These are phyloP conservation scores for Dyspetes luteomarginatus DNA, from an alignment of 2,888 invertebrate species.

Conservation along the genomic window DNA sequence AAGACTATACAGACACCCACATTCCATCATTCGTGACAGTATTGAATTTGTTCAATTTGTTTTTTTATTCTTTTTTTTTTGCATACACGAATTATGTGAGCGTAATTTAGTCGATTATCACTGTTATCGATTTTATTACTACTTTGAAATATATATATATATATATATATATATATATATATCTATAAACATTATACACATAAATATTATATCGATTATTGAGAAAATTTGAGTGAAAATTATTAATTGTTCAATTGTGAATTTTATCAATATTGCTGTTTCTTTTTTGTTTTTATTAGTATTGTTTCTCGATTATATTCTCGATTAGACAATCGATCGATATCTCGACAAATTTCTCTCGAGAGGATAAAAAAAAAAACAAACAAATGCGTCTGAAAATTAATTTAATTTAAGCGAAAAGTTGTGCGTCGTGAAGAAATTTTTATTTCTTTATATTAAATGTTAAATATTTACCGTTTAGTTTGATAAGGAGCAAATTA, in stretches of 20 bases:
- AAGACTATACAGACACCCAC: conserved; percentile 41
- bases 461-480: too few relatives aligned
- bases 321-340: too few relatives aligned
- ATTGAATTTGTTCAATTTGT: conserved; percentile 37
- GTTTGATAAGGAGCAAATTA: conserved; percentile 22
- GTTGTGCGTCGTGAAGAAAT: too few relatives aligned
- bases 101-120: conserved; percentile 54
- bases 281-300: background rate
- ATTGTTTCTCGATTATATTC: too few relatives aligned
- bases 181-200: background rate
- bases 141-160: conserved; percentile 38
- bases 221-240: conserved; percentile 4
- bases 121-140: conserved; percentile 64
- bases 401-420: too few relatives aligned
- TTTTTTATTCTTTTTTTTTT: conserved; percentile 25
- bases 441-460: too few relatives aligned
- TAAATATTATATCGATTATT: conserved; percentile 13
- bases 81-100: conserved; percentile 15
- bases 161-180: background rate
- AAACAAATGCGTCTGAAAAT: background rate
- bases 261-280: conserved; percentile 30
- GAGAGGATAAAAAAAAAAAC: too few relatives aligned
- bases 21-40: conserved; percentile 55
- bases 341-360: too few relatives aligned
- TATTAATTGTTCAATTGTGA: conserved; percentile 45